phyloP scores from a whole-genome alignment of 2,888 invertebrate genomes.

The Parnassius apollo region DNA sequence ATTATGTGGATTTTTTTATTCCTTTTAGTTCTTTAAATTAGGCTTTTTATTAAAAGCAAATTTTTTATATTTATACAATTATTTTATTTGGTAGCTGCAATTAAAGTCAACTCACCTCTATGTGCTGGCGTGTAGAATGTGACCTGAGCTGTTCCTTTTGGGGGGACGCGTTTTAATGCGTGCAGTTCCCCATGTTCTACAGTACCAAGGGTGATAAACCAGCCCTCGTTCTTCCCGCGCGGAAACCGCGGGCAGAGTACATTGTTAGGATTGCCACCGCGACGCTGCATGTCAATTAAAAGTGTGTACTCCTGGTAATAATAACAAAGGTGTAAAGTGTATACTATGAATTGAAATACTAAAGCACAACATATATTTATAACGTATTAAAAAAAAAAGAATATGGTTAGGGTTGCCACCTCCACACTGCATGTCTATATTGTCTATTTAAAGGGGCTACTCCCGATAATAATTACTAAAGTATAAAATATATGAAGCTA shows the following conservation, averaged over 20 bases:
- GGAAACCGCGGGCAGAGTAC: slow-evolving; percentile 93
- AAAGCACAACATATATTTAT: too few species aligned
- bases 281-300: slow-evolving; percentile 77
- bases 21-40: too few species aligned
- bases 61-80: too few species aligned
- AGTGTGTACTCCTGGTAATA: slow-evolving; percentile 84
- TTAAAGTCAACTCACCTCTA: slow-evolving; percentile 44
- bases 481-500: too few species aligned
- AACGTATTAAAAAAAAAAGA: slow-evolving; percentile 53
- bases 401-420: slow-evolving; percentile 82
- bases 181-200: slow-evolving; percentile 86
- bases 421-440: slow-evolving; percentile 79
- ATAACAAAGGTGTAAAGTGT: too few species aligned
- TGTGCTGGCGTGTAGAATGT: slow-evolving; percentile 59
- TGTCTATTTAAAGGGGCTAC: slow-evolving; percentile 84
- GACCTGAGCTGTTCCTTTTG: slow-evolving; percentile 67
- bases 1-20: too few species aligned
- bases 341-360: too few species aligned
- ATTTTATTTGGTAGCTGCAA: too few species aligned
- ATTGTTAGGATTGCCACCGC: slow-evolving; percentile 77
- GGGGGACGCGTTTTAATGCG: slow-evolving; percentile 88
- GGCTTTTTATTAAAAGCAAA: too few species aligned
- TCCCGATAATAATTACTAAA: slow-evolving; percentile 60
- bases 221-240: slow-evolving; percentile 97
- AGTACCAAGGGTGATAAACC: slow-evolving; percentile 94